Evolutionary conservation across 2,888 invertebrate genomes (phyloP), one percentile per base, ranked within the genome.

Genomic region (Mythimna impura): DNA sequence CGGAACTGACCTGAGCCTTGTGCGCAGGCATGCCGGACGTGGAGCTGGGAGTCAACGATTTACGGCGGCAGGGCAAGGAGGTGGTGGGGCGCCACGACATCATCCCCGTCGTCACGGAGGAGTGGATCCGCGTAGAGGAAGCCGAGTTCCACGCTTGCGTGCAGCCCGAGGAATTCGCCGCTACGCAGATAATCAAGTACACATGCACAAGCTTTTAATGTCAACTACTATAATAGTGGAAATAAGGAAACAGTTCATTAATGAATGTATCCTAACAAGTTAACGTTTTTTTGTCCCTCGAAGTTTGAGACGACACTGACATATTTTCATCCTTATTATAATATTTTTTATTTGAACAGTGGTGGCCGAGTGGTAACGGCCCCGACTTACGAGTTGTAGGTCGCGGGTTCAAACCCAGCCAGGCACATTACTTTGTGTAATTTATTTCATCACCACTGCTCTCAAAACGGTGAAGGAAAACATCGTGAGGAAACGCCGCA

Each of bases 71-170:
- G 94, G 99, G 99, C n/a, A 98, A 98, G 94, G 99, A 99, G 97
- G 99, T 99, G 68, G 99, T 99, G 2, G 99, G 99, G 0, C 97
- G 99, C 6, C 99, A 99, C 94, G 99, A 99, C 95, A 99, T 99
- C 93, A 99, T 99, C 92, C 99, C 99, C 34, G 99, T 99, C 25
- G 98, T 98, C 78, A 99, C 99, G 0, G 99, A 99, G 95, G 99
- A 99, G 95, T 99, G 99, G 99, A 99, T 99, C 90, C 97, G 99
- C 57, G 97, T 99, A 70, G 99, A 99, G 95, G 97, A 98, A 65
- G 97, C 98, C 0, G 99, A 99, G 93, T 99, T 99, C 94, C 99
- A 99, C 95, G 97, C 98, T 70, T 98, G 98, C 91, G 98, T 99
- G 66, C 98, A 99, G 90, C 98, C 98, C 87, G 98, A 98, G 78